Conservation (phyloP, 2,113 vertebrate genomes). For the Tetrao urogallus region DNA sequence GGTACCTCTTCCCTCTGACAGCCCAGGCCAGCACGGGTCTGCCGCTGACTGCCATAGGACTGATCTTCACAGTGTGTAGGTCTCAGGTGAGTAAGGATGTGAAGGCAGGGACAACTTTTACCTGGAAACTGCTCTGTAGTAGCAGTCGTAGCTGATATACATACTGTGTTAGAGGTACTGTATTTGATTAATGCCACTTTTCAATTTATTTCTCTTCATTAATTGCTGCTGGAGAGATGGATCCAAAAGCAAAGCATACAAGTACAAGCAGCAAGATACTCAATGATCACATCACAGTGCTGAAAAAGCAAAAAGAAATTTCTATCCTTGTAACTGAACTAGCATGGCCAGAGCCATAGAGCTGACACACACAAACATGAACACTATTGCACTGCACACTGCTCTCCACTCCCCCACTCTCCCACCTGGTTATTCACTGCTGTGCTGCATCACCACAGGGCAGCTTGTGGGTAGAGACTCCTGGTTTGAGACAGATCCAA, state of each 20-base stretch:
- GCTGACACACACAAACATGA: neutral
- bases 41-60: neutral
- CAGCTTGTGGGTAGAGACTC: neutral
- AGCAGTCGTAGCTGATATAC: neutral
- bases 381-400: neutral
- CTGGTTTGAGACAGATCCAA: neutral
- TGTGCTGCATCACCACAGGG: accelerated
- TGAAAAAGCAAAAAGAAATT: neutral
- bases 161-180: neutral
- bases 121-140: neutral
- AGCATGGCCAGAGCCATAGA: neutral
- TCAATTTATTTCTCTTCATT: neutral
- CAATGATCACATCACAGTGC: neutral
- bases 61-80: accelerated
- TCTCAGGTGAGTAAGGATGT: neutral
- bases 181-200: neutral
- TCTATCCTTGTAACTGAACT: neutral
- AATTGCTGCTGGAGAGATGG: neutral
- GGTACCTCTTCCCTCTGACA: neutral
- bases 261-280: neutral
- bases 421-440: accelerated
- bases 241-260: neutral
- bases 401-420: neutral
- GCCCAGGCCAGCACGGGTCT: neutral
- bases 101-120: neutral